Evolutionary conservation across 2,113 vertebrate species (phyloP), one percentile per base, ranked within the genome.

Genomic region (Micromys minutus): DNA sequence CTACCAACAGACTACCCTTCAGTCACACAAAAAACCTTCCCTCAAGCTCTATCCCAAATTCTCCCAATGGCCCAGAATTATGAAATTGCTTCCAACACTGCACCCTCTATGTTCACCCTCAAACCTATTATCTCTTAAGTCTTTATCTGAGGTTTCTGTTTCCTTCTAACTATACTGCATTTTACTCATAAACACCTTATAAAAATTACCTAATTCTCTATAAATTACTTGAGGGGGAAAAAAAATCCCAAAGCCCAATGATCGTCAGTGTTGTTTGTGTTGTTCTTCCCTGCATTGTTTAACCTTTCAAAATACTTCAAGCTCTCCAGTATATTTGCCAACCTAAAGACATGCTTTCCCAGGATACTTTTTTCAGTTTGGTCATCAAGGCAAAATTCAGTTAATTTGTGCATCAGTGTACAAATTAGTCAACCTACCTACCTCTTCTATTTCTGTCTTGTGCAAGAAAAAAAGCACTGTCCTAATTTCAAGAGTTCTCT

Each of bases 401-500:
- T 19, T 95, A 90, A 87, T 31, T 80, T 95, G 87, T 85, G 5
- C 71, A 39, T 26, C 47, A 3, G 31, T 72, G 31, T 69, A 85
- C 79, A 61, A 12, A 93, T 57, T 57, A 77, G 85, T 87, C 31
- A 92, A 77, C 63, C 63, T 65, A 47, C 7, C 52, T 71, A 86
- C 76, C 15, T 75, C 86, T 87, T 94, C n/a, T 88, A 83, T 31
- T 91, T 89, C 75, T 69, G 83, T 55, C 76, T 72, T 9, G 15
- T 59, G 47, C 75, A 89, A 52, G 55, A 34, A 84, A 74, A 81
- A 31, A 61, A 76, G 42, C 10, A n/a, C 1, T 72, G 65, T 47
- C 80, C 63, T 76, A 92, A 92, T 86, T 92, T 92, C 65, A 81
- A 52, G 50, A 52, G 45, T 47, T 92, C 31, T 83, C 50, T 22